Base-by-base conservation (phyloP, 92 coral and sea anemone genomes). In the Isaurus tuberculatus region DNA sequence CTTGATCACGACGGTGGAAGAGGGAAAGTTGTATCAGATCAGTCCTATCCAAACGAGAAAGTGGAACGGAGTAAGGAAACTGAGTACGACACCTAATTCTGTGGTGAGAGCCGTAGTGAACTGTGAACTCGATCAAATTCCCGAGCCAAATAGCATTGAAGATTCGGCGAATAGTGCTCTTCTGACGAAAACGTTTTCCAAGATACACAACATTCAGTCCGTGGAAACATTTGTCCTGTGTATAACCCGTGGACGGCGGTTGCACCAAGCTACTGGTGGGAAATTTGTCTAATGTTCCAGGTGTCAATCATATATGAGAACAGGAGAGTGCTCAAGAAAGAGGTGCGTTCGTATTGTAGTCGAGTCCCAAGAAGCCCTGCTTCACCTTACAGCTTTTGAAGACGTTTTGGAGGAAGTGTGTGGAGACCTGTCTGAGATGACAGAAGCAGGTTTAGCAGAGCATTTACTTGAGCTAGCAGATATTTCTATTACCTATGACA, bases 321-420 rank as follows among this genome's bases (percentile, higher is more conserved):
- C 72, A 30, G 72, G 36, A 72, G 79, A 72, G 37, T 72, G 79
- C 79, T 72, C 42, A 17, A 72, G 63, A 72, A 72, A 72, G 27
- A 72, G 3, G 13, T 72, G 40, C 16, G 79, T 72, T 72, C 61
- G 79, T 46, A 46, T 72, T 72, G 61, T 72, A 72, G 37, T 72
- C 36, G 61, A 72, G 79, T 25, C 61, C 61, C 79, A 53, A 29
- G 79, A 82, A 26, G 65, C 28, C n/a, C 48, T 49, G 75, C 75
- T 82, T 48, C 77, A 82, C 86, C 78, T 82, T 66, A 68, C 78
- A 65, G 86, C 78, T 44, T 67, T 82, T 82, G 86, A 82, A 65
- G 64, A 42, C 65, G 79, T 65, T 43, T 65, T 82, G 67, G 3
- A 67, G 75, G 75, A 82, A 67, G 79, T 82, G 65, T 71, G 63